These are phyloP conservation scores for Leucoma salicis DNA, from an alignment of 2,888 invertebrate species.

Conservation along the genomic window DNA sequence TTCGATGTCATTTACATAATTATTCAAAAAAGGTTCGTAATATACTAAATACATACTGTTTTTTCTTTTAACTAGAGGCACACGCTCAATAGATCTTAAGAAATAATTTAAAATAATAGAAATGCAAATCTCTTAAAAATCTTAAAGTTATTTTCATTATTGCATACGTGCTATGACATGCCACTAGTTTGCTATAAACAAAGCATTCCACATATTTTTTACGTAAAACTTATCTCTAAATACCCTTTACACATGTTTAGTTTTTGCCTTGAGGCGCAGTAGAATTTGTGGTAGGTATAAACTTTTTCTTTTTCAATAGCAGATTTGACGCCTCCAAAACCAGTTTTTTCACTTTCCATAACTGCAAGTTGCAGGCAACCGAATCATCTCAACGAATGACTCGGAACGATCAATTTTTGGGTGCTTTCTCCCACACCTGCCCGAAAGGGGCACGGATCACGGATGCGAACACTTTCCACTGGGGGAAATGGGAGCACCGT, in stretches of 20 bases:
- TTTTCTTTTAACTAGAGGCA: too few relatives aligned
- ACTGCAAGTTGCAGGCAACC: conserved; percentile 43
- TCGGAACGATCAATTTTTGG: conserved; percentile 70
- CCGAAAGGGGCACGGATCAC: conserved; percentile 74
- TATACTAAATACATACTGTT: too few relatives aligned
- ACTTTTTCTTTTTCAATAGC: conserved; percentile 51
- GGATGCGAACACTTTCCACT: conserved; percentile 79
- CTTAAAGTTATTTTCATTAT: too few relatives aligned
- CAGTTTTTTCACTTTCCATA: conserved; percentile 72
- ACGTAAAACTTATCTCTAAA: too few relatives aligned
- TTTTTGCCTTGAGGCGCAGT: neutral
- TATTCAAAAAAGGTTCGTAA: too few relatives aligned
- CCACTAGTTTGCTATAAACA: too few relatives aligned
- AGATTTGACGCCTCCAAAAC: conserved; percentile 59
- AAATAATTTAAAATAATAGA: too few relatives aligned
- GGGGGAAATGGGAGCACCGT: conserved; percentile 73
- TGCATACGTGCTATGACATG: too few relatives aligned
- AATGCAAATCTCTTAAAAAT: too few relatives aligned
- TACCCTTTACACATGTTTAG: neutral
- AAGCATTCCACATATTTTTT: too few relatives aligned
- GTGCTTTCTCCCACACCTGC: conserved; percentile 80
- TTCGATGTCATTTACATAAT: too few relatives aligned
- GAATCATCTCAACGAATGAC: conserved; percentile 67
- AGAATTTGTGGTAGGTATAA: conserved; percentile 14
- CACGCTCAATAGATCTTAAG: too few relatives aligned